A percentile compares a stretch with the other conserved stretches of the same genome.
These are phyloP conservation scores for Lysiphlebus fabarum DNA, from an alignment of 1,140 invertebrate genomes.

Conservation along the genomic window DNA sequence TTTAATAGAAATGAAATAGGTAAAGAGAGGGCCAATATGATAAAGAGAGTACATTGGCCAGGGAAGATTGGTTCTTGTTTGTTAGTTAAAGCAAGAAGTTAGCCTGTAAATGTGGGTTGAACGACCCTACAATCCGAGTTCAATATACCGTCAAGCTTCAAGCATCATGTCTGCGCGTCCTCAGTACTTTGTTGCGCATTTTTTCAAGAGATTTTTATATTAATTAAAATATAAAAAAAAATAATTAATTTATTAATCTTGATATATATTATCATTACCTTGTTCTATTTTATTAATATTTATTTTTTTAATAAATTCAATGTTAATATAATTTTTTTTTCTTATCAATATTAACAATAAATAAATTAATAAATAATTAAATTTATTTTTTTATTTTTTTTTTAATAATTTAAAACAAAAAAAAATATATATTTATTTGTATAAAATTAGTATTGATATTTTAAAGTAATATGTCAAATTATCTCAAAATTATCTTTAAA, in stretches of 20 bases:
- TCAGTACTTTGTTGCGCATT: conserved; percentile 10
- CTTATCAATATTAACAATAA: no score
- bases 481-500: no score
- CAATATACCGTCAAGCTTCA: conserved; percentile 43
- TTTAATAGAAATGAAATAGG: not conserved
- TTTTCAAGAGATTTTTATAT: conserved; percentile 2
- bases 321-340: no score
- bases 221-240: no score
- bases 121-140: conserved; percentile 49
- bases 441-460: no score
- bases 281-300: not conserved
- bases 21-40: not conserved
- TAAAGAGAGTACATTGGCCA: not conserved
- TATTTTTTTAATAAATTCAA: not conserved
- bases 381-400: no score
- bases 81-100: conserved; percentile 3
- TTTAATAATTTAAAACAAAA: no score
- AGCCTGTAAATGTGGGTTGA: conserved; percentile 33
- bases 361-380: no score
- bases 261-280: not conserved
- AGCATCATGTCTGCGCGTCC: conserved; percentile 16
- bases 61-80: not conserved
- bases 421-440: no score
- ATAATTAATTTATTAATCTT: not conserved
- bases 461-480: no score